These are phyloP conservation scores for Sebastes hubbsi DNA, from an alignment of 2,797 vertebrate genomes.

Conservation along the genomic window DNA sequence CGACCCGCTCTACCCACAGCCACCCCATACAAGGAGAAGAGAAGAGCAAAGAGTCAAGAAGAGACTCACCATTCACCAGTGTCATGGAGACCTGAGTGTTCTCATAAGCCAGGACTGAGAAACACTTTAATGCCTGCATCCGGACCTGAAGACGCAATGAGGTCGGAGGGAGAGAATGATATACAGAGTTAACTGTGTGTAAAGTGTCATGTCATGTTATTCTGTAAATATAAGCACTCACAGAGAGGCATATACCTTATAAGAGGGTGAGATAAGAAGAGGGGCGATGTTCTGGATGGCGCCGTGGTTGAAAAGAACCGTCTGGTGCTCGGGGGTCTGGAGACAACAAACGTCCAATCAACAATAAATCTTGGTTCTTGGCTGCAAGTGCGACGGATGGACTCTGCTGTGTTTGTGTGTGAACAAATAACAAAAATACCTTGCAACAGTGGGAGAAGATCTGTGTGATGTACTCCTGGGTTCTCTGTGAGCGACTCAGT, in stretches of 20 bases:
- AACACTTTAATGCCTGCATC: slow-evolving; percentile 99
- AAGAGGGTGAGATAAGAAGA: slow-evolving; percentile 91
- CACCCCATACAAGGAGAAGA: neutral
- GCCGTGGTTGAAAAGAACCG: slow-evolving; percentile 94
- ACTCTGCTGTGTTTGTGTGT: slow-evolving; percentile 1
- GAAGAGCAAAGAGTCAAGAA: neutral
- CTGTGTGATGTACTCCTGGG: slow-evolving; percentile 99
- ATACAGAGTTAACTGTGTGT: neutral
- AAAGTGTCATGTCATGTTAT: neutral
- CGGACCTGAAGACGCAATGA: slow-evolving; percentile 84
- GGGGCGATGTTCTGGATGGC: slow-evolving; percentile 97
- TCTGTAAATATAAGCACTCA: neutral
- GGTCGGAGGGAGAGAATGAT: neutral
- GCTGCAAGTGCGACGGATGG: neutral
- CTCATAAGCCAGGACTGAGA: slow-evolving; percentile 97
- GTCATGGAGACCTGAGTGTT: slow-evolving; percentile 97
- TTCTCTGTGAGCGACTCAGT: slow-evolving; percentile 92
- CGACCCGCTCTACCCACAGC: neutral
- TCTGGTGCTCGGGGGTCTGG: slow-evolving; percentile 97
- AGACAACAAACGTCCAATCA: slow-evolving; percentile 50
- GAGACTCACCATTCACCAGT: slow-evolving; percentile 92
- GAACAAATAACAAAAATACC: slow-evolving; percentile 78
- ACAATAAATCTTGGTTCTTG: neutral
- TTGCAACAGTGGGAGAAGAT: slow-evolving; percentile 99
- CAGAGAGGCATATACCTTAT: slow-evolving; percentile 85